Conservation (phyloP, 1,140 invertebrate species). For the Heliconius congener region DNA sequence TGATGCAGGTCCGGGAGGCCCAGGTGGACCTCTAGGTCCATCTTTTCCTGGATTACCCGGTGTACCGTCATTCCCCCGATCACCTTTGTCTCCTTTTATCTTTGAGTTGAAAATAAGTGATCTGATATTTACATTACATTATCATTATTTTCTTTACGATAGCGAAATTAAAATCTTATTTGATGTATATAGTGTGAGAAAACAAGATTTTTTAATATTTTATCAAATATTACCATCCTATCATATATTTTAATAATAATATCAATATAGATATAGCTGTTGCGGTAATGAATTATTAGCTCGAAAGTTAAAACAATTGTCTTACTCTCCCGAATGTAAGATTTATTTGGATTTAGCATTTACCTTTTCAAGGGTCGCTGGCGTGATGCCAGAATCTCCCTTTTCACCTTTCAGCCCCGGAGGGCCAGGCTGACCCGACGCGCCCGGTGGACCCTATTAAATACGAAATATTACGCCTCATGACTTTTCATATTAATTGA, state of each 20-base stretch:
- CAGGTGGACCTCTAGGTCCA: conserved; percentile 85
- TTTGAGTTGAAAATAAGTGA: conserved; percentile 33
- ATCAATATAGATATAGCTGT: no score
- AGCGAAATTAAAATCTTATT: no score
- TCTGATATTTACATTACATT: no score
- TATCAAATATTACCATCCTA: no score
- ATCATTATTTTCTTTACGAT: no score
- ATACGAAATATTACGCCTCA: conserved; percentile 35
- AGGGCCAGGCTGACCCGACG: conserved; percentile 84
- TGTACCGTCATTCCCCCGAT: conserved; percentile 83
- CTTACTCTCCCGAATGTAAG: not conserved
- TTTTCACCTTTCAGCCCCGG: conserved; percentile 87
- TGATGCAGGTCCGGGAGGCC: conserved; percentile 85
- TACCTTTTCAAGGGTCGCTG: conserved; percentile 69
- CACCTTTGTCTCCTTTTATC: conserved; percentile 86
- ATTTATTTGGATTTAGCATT: conserved; percentile 31
- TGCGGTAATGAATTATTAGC: not conserved
- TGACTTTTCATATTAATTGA: conserved; percentile 27
- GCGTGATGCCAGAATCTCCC: conserved; percentile 83
- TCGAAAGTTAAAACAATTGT: not conserved
- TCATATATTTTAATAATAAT: no score
- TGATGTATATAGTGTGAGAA: no score
- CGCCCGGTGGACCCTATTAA: conserved; percentile 85
- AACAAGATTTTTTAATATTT: no score
- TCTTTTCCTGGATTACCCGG: conserved; percentile 82